A percentile compares a stretch with the other conserved stretches of the same genome.
phyloP scores from a whole-genome alignment of 1,140 invertebrate species.

The Sinella curviseta region DNA sequence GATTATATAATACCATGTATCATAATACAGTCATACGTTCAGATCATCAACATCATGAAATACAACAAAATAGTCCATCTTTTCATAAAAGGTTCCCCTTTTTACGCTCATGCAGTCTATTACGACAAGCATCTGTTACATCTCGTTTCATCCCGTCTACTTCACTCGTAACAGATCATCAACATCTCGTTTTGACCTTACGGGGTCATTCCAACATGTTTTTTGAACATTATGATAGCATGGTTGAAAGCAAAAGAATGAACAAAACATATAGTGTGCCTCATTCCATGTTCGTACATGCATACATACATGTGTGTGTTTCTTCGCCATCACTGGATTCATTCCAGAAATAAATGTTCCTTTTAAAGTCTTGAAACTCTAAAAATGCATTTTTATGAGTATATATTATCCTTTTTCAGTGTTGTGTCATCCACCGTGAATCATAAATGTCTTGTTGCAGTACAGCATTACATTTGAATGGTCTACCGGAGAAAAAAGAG shows the following conservation, averaged over 20 bases:
- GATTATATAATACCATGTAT: not conserved
- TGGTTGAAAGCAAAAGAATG: not conserved
- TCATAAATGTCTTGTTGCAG: constrained; percentile 15
- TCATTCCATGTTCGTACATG: not conserved
- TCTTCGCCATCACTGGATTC: too few relatives aligned
- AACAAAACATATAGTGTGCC: not conserved
- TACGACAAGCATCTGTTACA: constrained; percentile 44
- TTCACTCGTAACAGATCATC: constrained; percentile 46
- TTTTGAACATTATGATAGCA: constrained; percentile 16
- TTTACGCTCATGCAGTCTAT: not conserved
- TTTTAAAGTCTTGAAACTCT: not conserved
- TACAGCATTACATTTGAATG: not conserved
- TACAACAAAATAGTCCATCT: constrained; percentile 1
- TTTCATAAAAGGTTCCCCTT: not conserved
- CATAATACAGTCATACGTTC: not conserved
- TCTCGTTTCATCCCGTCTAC: constrained; percentile 37
- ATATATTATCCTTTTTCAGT: not conserved
- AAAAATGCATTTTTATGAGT: constrained; percentile 11
- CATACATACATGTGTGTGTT: not conserved
- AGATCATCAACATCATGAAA: not conserved
- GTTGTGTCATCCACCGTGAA: constrained; percentile 16
- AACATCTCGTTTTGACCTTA: constrained; percentile 49
- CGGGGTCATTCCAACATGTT: constrained; percentile 38
- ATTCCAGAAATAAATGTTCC: constrained; percentile 4
- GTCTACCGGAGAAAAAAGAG: not conserved